Percentiles rank a stretch among this genome's conserved stretches.
Conservation (phyloP, 1,140 invertebrate genomes). For the Scaptomyza montana region DNA sequence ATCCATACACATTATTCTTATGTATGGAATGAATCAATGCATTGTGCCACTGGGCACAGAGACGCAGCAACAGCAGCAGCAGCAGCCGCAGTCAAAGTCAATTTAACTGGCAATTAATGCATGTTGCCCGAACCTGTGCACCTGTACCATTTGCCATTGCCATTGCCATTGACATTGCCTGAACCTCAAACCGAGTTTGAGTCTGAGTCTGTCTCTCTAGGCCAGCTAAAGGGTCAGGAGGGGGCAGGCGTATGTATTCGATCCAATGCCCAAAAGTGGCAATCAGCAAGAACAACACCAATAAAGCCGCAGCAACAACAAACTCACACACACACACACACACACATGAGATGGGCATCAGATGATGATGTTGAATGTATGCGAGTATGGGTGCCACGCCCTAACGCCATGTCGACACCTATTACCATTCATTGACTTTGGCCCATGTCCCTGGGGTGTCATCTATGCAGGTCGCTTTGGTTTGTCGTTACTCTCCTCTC, state of each 20-base stretch:
- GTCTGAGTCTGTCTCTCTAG: not conserved
- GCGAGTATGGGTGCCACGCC: slow-evolving; percentile 42
- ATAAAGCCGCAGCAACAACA: slow-evolving; percentile 63
- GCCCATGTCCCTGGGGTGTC: slow-evolving; percentile 81
- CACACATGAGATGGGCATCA: not conserved
- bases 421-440: slow-evolving; percentile 82
- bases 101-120: slow-evolving; percentile 82
- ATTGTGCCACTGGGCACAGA: not conserved
- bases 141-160: slow-evolving; percentile 3
- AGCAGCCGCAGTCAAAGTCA: slow-evolving; percentile 59
- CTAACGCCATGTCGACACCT: slow-evolving; percentile 76
- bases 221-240: too few relatives aligned
- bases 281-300: slow-evolving; percentile 80
- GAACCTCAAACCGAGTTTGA: not conserved
- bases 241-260: slow-evolving; percentile 41
- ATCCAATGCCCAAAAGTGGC: slow-evolving; percentile 76
- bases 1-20: too few relatives aligned
- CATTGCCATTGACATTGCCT: not conserved
- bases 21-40: slow-evolving; percentile 46
- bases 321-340: slow-evolving; percentile 4
- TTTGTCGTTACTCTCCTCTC: slow-evolving; percentile 45
- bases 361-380: not conserved
- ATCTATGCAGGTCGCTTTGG: slow-evolving; percentile 81
- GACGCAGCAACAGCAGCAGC: not conserved
- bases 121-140: slow-evolving; percentile 40